phyloP scores from a whole-genome alignment of 53 echinoderm and acorn worm species.

The Holothuria scabra region DNA sequence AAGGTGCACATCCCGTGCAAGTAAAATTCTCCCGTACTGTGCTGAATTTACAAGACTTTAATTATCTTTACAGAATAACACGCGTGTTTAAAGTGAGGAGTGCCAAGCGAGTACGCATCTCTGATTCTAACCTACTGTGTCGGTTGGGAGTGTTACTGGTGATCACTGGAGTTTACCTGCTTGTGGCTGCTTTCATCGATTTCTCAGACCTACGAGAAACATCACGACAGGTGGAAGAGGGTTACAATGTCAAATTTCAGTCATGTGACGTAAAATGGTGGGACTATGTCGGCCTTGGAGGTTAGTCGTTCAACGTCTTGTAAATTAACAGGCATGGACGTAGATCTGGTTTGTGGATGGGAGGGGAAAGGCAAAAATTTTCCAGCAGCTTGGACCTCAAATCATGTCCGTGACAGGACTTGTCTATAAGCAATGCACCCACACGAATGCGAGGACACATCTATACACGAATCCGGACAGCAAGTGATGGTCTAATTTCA shows the following conservation, averaged over 20 bases:
- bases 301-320: conserved; percentile 6
- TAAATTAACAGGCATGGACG: neutral
- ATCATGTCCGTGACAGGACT: no score
- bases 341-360: no score
- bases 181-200: conserved; percentile 56
- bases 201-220: conserved; percentile 26
- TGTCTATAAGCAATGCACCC: no score
- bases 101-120: conserved; percentile 86
- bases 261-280: conserved; percentile 43
- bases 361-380: no score
- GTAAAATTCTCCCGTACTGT: no score
- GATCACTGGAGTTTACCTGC: conserved; percentile 54
- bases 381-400: no score
- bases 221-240: conserved; percentile 9
- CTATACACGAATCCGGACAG: no score
- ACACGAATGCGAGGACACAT: no score
- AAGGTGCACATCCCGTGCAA: no score
- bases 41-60: no score
- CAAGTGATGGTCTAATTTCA: no score
- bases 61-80: conserved; percentile 70
- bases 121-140: conserved; percentile 64
- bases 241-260: conserved; percentile 45
- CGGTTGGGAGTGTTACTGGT: conserved; percentile 60
- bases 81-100: conserved; percentile 85
- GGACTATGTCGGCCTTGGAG: conserved; percentile 63